Evolutionary conservation across 2,888 invertebrate genomes (phyloP).

Genomic region (Meteorus colon): DNA sequence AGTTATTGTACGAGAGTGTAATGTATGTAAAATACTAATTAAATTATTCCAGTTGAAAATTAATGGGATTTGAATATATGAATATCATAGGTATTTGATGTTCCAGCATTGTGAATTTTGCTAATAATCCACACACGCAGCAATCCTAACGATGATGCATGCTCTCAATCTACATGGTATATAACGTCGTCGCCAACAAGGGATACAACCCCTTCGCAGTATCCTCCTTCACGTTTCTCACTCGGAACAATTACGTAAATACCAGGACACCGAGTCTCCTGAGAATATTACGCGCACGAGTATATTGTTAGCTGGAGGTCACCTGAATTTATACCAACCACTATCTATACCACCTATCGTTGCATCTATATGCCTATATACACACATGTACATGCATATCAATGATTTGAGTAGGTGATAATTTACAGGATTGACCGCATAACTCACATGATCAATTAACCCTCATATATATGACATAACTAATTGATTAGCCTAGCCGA

Average conservation of each 20-base stretch:
- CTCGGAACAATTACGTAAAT: slow-evolving; percentile 57
- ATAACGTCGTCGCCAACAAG: slow-evolving; percentile 44
- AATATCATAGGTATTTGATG: background rate
- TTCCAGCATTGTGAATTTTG: slow-evolving; percentile 14
- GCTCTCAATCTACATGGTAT: slow-evolving; percentile 41
- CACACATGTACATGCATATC: background rate
- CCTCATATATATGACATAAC: background rate
- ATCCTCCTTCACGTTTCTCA: slow-evolving; percentile 33
- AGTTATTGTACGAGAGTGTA: no score
- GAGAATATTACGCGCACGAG: slow-evolving; percentile 35
- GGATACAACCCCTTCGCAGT: slow-evolving; percentile 43
- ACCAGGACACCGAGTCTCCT: slow-evolving; percentile 45
- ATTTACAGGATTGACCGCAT: slow-evolving; percentile 14
- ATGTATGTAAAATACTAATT: no score
- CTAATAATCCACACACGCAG: background rate
- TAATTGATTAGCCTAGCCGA: background rate
- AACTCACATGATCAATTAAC: slow-evolving; percentile 11
- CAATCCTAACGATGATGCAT: slow-evolving; percentile 50
- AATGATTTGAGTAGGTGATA: slow-evolving; percentile 25
- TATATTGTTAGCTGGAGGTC: slow-evolving; percentile 5
- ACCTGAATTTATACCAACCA: background rate
- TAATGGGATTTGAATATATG: background rate
- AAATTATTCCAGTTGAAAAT: no score
- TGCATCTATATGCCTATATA: background rate
- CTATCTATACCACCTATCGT: background rate